Evolutionary conservation across 1,140 invertebrate species (phyloP).

Genomic region (Drosophila auraria): DNA sequence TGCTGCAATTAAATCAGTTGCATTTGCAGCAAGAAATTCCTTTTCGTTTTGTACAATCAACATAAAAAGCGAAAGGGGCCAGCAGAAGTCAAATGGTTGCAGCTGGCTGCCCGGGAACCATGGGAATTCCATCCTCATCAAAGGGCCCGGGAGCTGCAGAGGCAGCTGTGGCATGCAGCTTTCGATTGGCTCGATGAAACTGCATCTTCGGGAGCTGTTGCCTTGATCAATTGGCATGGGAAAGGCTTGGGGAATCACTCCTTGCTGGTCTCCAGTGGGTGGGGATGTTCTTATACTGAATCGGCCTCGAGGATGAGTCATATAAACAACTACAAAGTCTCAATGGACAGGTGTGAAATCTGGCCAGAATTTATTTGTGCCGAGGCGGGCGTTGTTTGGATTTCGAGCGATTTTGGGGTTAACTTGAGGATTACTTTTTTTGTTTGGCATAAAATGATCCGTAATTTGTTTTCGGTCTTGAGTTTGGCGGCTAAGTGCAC

Average conservation of each 20-base stretch:
- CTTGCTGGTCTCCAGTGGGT: constrained; percentile 15
- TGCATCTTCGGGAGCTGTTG: constrained; percentile 13
- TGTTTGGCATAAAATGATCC: constrained; percentile 59
- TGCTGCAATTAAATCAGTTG: constrained; percentile 67
- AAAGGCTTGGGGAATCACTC: constrained; percentile 42
- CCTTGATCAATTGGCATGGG: constrained; percentile 80
- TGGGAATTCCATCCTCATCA: constrained; percentile 76
- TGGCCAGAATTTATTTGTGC: constrained; percentile 61
- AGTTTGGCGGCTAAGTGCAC: constrained; percentile 70
- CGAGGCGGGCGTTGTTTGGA: constrained; percentile 57
- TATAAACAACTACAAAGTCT: constrained; percentile 68
- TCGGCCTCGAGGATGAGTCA: constrained; percentile 69
- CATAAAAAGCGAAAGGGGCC: constrained; percentile 60
- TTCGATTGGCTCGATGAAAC: constrained; percentile 41
- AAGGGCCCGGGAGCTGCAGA: constrained; percentile 48
- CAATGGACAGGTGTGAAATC: constrained; percentile 63
- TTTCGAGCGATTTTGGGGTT: constrained; percentile 34
- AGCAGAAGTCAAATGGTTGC: constrained; percentile 73
- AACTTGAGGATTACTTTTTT: constrained; percentile 52
- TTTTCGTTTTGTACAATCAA: constrained; percentile 64
- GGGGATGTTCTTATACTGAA: constrained; percentile 10
- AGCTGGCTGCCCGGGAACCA: constrained; percentile 44
- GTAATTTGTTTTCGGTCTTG: constrained; percentile 69
- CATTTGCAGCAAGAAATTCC: constrained; percentile 33
- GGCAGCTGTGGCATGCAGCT: constrained; percentile 58